Percentiles rank a stretch among this genome's conserved stretches.
phyloP scores from a whole-genome alignment of 1,140 invertebrate species.

The Tigriopus japonicus region DNA sequence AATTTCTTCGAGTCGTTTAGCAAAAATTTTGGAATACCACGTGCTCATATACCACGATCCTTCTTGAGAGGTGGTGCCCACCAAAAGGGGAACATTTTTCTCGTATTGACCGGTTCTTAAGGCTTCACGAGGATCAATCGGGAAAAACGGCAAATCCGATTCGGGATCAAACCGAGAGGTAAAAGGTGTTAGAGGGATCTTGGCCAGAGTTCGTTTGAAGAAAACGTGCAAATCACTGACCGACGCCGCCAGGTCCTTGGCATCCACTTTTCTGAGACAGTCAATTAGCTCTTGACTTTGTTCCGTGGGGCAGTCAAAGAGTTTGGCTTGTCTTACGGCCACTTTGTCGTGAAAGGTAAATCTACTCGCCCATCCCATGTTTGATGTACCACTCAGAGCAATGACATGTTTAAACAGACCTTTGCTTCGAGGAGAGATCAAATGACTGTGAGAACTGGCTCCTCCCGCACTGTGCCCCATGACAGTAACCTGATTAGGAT shows the following conservation, averaged over 20 bases:
- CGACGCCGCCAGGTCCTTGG: not conserved
- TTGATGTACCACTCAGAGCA: not conserved
- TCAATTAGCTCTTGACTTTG: not conserved
- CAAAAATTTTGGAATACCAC: too few relatives aligned
- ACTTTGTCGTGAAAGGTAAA: not conserved
- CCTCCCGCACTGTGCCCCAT: conserved; percentile 40
- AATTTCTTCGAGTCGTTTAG: too few relatives aligned
- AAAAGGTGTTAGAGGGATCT: not conserved
- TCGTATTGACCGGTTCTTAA: not conserved
- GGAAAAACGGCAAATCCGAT: not conserved
- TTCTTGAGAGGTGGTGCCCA: not conserved
- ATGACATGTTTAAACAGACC: conserved; percentile 20
- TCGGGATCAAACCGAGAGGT: not conserved
- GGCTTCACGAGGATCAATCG: not conserved
- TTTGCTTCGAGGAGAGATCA: conserved; percentile 28
- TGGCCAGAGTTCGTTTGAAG: not conserved
- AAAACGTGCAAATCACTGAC: not conserved
- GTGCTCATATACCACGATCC: not conserved
- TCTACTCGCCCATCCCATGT: not conserved
- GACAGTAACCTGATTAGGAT: conserved; percentile 34
- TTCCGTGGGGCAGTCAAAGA: not conserved
- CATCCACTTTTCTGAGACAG: not conserved
- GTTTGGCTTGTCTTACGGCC: not conserved
- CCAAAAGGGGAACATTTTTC: not conserved
- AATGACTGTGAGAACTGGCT: conserved; percentile 34